Evolutionary conservation across 2,797 vertebrate genomes (phyloP).

Genomic region (Meriones psammophilus): DNA sequence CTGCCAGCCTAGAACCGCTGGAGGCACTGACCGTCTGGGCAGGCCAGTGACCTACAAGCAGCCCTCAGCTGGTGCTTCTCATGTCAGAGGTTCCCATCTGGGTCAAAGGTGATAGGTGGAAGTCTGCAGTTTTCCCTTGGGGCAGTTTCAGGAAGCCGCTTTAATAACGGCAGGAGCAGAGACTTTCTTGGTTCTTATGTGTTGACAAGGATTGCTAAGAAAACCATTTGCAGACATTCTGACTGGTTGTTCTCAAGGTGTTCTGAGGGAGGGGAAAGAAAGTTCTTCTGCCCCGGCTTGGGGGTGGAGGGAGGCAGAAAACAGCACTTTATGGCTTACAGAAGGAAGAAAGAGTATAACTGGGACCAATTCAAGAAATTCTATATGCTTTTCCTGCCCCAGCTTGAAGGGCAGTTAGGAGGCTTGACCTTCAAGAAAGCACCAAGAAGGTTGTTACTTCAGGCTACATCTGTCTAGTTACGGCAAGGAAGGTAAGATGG

Average conservation of each 20-base stretch:
- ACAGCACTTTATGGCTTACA: constrained; percentile 25
- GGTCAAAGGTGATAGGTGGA: not conserved
- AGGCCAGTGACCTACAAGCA: not conserved
- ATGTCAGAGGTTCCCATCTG: constrained; percentile 27
- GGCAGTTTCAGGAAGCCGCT: constrained; percentile 43
- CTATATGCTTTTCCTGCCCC: not conserved
- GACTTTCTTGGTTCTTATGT: not conserved
- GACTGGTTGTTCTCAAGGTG: constrained; percentile 20
- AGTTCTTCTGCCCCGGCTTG: not conserved
- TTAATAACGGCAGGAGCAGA: constrained; percentile 18
- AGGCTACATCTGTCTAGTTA: not conserved
- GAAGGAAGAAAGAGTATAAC: not conserved
- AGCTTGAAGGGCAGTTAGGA: not conserved
- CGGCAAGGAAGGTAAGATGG: not conserved
- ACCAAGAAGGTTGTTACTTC: not conserved
- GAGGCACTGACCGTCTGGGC: constrained; percentile 8
- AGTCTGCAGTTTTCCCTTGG: constrained; percentile 25
- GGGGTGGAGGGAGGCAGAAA: not conserved
- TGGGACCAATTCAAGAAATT: constrained; percentile 47
- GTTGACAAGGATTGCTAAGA: constrained; percentile 3
- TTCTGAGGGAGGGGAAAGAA: not conserved
- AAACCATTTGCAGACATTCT: constrained; percentile 8
- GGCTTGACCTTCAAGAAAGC: constrained; percentile 11
- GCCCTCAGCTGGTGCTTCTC: constrained; percentile 55
- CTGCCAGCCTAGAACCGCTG: constrained; percentile 24